Percentiles rank a stretch among this genome's conserved stretches.
Evolutionary conservation across 92 coral and sea anemone species (phyloP).

Genomic region (Siderastrea siderea): DNA sequence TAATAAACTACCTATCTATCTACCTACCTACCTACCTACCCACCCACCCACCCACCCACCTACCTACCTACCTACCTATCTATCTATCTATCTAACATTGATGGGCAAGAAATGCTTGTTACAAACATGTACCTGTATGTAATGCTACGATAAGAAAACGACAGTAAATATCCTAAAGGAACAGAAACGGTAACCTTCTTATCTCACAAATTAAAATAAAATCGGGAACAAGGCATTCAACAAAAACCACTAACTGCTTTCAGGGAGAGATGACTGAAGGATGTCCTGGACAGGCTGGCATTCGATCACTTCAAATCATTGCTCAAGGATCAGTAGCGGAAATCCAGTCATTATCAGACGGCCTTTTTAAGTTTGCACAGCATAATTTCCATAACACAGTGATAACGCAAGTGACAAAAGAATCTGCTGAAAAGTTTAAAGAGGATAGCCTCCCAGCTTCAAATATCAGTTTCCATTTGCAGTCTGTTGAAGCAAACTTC

Average conservation of each 20-base stretch:
- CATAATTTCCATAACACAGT: constrained; percentile 19
- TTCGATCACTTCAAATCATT: not conserved
- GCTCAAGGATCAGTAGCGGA: constrained; percentile 14
- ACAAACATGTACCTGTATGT: no score
- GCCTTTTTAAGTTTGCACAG: constrained; percentile 7
- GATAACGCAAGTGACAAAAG: constrained; percentile 14
- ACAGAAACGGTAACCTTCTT: not conserved
- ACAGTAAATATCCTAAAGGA: not conserved
- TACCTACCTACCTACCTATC: no score
- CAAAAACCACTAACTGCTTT: constrained; percentile 27
- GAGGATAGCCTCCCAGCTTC: constrained; percentile 6
- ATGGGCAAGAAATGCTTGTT: no score
- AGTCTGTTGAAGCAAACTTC: constrained; percentile 21
- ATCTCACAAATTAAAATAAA: not conserved
- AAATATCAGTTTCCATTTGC: constrained; percentile 13
- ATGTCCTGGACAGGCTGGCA: constrained; percentile 16
- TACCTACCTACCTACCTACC: no score
- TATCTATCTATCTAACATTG: no score
- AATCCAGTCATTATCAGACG: constrained; percentile 7
- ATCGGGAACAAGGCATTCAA: constrained; percentile 13
- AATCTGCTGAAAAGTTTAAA: constrained; percentile 28
- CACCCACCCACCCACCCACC: no score
- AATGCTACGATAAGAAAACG: no score
- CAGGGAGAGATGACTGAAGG: constrained; percentile 11
- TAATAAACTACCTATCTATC: no score